Conservation (phyloP, 2,888 invertebrate genomes). For the Odontocolon sp. region DNA sequence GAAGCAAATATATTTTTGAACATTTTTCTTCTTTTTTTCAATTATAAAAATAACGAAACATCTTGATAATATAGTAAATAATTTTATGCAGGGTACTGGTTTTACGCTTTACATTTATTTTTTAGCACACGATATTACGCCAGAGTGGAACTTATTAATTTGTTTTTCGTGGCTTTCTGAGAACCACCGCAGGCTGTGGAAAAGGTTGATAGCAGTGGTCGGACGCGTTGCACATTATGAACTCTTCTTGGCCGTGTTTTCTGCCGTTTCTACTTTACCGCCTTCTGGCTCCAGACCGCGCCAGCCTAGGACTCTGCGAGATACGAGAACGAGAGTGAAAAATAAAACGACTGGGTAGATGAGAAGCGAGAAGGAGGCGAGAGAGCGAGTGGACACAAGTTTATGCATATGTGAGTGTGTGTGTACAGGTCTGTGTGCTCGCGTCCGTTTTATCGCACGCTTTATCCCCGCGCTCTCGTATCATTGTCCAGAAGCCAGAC, state of each 20-base stretch:
- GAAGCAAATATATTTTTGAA: background rate
- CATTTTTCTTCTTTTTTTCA: background rate
- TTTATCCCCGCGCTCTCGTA: constrained; percentile 71
- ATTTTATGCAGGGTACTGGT: background rate
- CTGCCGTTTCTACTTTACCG: constrained; percentile 71
- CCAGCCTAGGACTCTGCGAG: constrained; percentile 23
- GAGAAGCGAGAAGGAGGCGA: constrained; percentile 53
- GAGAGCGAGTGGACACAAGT: constrained; percentile 45
- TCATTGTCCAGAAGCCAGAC: constrained; percentile 65
- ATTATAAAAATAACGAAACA: background rate
- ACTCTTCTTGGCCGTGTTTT: constrained; percentile 69
- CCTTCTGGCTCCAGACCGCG: constrained; percentile 58
- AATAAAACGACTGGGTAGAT: constrained; percentile 45
- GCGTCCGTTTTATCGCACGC: constrained; percentile 75
- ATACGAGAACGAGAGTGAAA: constrained; percentile 53
- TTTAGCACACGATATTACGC: background rate
- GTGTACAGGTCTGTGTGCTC: constrained; percentile 8
- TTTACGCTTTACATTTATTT: background rate
- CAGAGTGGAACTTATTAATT: constrained; percentile 46
- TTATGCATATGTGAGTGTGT: constrained; percentile 28
- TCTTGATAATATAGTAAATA: background rate
- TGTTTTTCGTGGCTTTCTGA: constrained; percentile 58
- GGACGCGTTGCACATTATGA: constrained; percentile 67
- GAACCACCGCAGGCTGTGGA: constrained; percentile 54
- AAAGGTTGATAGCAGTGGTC: constrained; percentile 44